Evolutionary conservation across 1,140 invertebrate genomes (phyloP), one percentile per base, ranked within the genome.

Genomic region (Drosophila repleta): DNA sequence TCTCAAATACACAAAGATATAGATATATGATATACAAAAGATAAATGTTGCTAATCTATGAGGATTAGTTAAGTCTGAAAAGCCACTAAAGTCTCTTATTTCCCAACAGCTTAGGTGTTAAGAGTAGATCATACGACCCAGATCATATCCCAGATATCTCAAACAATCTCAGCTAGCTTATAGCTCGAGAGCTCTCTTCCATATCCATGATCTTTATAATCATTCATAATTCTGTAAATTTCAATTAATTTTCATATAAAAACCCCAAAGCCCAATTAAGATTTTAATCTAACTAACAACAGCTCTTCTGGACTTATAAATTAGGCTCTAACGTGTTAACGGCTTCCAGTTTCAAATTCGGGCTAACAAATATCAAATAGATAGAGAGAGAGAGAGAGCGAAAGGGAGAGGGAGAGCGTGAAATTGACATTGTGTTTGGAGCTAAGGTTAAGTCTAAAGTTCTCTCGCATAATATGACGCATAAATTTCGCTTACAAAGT

Each of bases 401-500:
- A 46, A 4, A 20, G 18, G 13, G 18, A 46, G 11, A 13, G 18
- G 13, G 18, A 46, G 11, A 13, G 18, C 17, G 39, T 52, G 70
- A 80, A 73, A 81, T 80, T 74, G 64, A 74, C 63, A 74, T 79
- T 49, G 68, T 55, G 52, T 76, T 73, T 46, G 32, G 55, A 20
- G 20, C 48, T 65, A 39, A 56, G 13, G 21, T 26, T 15, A 51
- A 62, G 11, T 13, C 37, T 49, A 46, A 68, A 49, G 51, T 49
- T 68, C 58, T 48, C 64, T 68, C 17, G 51, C 58, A 62, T 62
- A 61, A 63, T 39, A 71, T 88, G 83, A 88, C 84, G 84, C 83
- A 88, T 88, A 88, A 83, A 89, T 89, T 88, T 89, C 79, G 79
- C 82, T 82, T 76, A 72, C 78, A 87, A 66, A 68, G 63, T 65